Percentiles rank a stretch among this genome's conserved stretches.
These are phyloP conservation scores for Phalangium opilio DNA, from an alignment of 2,888 invertebrate genomes.

Conservation along the genomic window DNA sequence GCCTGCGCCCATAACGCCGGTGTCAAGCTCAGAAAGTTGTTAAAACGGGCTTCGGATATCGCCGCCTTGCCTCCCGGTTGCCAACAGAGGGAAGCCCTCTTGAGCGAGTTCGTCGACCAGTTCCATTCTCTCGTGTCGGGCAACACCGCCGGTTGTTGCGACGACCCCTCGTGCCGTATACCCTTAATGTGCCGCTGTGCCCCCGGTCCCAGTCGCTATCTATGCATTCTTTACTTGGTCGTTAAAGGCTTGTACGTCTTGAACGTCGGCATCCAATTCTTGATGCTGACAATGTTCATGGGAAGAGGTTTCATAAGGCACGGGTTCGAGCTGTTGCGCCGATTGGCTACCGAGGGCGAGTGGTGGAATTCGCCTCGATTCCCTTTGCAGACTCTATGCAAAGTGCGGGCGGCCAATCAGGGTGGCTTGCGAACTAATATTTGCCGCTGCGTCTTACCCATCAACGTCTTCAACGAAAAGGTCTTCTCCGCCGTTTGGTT, in stretches of 20 bases:
- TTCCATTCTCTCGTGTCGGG: slow-evolving; percentile 26
- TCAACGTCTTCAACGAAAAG: slow-evolving; percentile 29
- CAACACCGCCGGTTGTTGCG: slow-evolving; percentile 24
- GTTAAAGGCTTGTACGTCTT: slow-evolving; percentile 30
- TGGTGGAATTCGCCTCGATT: slow-evolving; percentile 32
- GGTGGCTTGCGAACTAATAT: slow-evolving; percentile 27
- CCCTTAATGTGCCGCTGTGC: slow-evolving; percentile 19
- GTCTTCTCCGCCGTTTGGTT: slow-evolving; percentile 29
- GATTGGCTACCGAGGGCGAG: slow-evolving; percentile 24
- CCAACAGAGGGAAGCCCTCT: slow-evolving; percentile 26
- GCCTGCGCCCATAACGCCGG: slow-evolving; percentile 26
- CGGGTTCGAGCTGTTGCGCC: slow-evolving; percentile 25
- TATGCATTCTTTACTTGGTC: slow-evolving; percentile 29
- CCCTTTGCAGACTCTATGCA: slow-evolving; percentile 33
- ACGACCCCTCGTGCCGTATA: slow-evolving; percentile 22
- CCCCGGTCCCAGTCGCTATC: slow-evolving; percentile 24
- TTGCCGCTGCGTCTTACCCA: slow-evolving; percentile 28
- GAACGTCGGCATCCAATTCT: slow-evolving; percentile 31
- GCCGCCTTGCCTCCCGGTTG: slow-evolving; percentile 25
- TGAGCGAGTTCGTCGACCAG: slow-evolving; percentile 27
- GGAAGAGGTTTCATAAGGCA: slow-evolving; percentile 26
- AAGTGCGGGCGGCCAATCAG: slow-evolving; percentile 27
- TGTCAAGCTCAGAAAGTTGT: slow-evolving; percentile 25
- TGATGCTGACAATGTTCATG: slow-evolving; percentile 31
- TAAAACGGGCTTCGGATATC: slow-evolving; percentile 26